Evolutionary conservation across 1,140 invertebrate genomes (phyloP).

Genomic region (Drosophila truncata): DNA sequence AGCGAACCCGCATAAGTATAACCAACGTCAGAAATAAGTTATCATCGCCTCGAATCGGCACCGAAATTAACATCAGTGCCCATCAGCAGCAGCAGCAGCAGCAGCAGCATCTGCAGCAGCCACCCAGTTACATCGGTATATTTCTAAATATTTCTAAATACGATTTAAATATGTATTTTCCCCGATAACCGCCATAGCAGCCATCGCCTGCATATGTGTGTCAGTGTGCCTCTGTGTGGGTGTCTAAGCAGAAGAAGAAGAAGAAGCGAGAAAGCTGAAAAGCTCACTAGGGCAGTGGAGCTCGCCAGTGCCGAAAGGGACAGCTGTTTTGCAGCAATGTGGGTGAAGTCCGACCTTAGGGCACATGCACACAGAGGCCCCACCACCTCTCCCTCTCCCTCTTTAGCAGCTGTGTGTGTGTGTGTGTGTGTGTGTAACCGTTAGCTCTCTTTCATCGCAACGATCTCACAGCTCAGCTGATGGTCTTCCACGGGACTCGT

Average conservation of each 20-base stretch:
- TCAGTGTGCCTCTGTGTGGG: conserved; percentile 3
- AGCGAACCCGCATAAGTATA: background rate
- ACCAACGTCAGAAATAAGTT: conserved; percentile 8
- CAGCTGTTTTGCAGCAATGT: conserved; percentile 27
- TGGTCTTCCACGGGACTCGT: background rate
- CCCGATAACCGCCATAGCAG: conserved; percentile 15
- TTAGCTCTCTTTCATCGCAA: conserved; percentile 6
- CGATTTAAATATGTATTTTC: conserved; percentile 19
- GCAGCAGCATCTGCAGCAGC: conserved; percentile 3
- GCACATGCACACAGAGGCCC: conserved; percentile 3
- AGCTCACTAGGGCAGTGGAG: conserved; percentile 34
- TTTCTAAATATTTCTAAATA: conserved; percentile 9
- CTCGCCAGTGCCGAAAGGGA: conserved; percentile 17
- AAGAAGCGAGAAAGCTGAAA: conserved; percentile 23
- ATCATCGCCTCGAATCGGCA: conserved; percentile 15
- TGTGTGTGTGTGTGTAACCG: conserved; percentile 2
- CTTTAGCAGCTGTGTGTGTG: background rate
- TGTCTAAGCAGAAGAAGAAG: conserved; percentile 13
- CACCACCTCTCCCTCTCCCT: background rate
- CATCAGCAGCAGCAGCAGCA: background rate
- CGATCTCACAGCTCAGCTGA: conserved; percentile 15
- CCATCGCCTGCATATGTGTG: conserved; percentile 6
- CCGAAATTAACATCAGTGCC: conserved; percentile 8
- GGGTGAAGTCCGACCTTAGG: conserved; percentile 20
- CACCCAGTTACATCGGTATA: conserved; percentile 20